Evolutionary conservation across 2,113 vertebrate genomes (phyloP), one percentile per base, ranked within the genome.

Genomic region (Poeciliopsis prolifica): DNA sequence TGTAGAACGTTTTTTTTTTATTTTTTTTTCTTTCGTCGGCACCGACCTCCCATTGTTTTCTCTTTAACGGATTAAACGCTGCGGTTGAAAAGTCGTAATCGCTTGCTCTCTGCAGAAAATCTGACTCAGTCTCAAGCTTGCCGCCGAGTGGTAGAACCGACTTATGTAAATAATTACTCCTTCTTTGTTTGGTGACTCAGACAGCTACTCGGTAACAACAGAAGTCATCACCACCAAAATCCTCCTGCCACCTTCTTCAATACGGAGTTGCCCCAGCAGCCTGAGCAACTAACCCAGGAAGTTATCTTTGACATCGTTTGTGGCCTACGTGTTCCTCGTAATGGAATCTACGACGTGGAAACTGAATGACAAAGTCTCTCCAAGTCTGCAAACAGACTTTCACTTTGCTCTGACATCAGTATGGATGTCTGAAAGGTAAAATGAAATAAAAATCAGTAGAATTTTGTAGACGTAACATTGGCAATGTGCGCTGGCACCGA

Each of bases 81-180:
- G 44, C 17, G 44, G 44, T 48, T 48, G 44, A 48, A 24, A 76
- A 31, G 26, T n/a, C 61, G 10, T 70, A 24, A 60, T 67, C 70
- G n/a, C 29, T 9, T 64, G 12, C 61, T 58, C 1, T 24, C 17
- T 58, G 51, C 17, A 24, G 51, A 58, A 58, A 9, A 58, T 24
- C 51, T 22, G 17, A 37, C 10, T 2, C 35, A 31, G 33, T 65
- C 5, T n/a, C 61, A 70, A 73, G 58, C 69, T 75, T 29, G 29
- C 29, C 29, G 29, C 29, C 29, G 29, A 29, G 29, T 3, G 2
- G 29, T 29, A 87, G 30, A 31, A 31, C 30, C 30, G 5, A 37
- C 58, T 1, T 51, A 71, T 86, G 75, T 91, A 87, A 91, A 88
- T 91, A 82, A 75, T 84, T 73, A 77, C 77, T 82, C 84, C n/a